Percentiles rank a stretch among this genome's conserved stretches.
phyloP scores from a whole-genome alignment of 2,888 invertebrate species.

The Nomada flava region DNA sequence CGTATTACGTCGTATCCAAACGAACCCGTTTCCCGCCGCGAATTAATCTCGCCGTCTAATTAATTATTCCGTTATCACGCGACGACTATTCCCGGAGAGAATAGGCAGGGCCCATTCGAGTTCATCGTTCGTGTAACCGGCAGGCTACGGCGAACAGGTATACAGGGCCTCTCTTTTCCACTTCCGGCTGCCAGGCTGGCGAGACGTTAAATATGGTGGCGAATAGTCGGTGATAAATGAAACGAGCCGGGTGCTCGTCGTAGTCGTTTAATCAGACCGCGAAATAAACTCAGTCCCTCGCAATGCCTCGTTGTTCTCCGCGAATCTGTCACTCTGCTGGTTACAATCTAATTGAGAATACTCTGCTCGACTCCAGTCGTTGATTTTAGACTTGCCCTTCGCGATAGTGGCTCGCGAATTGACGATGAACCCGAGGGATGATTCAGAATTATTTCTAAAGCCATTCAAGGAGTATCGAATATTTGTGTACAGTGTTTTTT shows the following conservation, averaged over 20 bases:
- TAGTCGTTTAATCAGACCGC: slow-evolving; percentile 41
- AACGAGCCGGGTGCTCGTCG: slow-evolving; percentile 13
- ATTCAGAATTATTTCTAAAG: no score
- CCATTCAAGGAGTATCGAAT: neutral
- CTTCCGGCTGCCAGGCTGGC: neutral
- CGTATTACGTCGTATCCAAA: slow-evolving; percentile 66
- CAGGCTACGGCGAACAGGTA: slow-evolving; percentile 21
- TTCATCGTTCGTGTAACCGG: slow-evolving; percentile 70
- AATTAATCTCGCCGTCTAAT: slow-evolving; percentile 79
- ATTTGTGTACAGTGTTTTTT: neutral
- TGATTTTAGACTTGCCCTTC: no score
- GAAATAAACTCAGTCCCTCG: slow-evolving; percentile 37
- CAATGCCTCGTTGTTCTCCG: no score
- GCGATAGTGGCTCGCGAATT: no score
- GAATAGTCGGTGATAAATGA: slow-evolving; percentile 48
- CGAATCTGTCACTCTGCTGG: slow-evolving; percentile 20
- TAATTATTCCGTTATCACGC: slow-evolving; percentile 81
- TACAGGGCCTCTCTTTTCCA: neutral
- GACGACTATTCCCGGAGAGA: slow-evolving; percentile 70
- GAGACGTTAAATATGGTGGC: slow-evolving; percentile 41
- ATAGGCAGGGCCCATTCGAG: slow-evolving; percentile 68
- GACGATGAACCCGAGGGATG: no score
- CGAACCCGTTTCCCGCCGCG: slow-evolving; percentile 64
- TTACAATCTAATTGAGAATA: slow-evolving; percentile 18
- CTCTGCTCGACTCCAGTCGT: neutral